Evolutionary conservation across 2,113 vertebrate species (phyloP).

Genomic region (Planiliza haematocheilus): DNA sequence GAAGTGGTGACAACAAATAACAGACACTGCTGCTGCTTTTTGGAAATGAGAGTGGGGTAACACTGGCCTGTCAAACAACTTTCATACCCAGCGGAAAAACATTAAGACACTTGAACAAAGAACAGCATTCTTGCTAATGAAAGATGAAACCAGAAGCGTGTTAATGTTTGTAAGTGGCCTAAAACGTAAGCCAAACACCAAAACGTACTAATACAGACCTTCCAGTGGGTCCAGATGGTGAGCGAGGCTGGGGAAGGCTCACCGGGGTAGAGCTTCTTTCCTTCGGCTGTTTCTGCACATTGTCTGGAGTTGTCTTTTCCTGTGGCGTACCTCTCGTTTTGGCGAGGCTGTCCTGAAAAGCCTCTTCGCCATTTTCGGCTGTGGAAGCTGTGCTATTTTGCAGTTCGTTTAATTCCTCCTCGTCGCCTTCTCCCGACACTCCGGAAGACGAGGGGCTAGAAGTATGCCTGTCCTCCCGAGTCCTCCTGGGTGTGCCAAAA

Average conservation of each 20-base stretch:
- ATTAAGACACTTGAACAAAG: neutral
- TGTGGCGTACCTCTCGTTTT: conserved; percentile 61
- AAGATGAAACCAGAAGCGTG: neutral
- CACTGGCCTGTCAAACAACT: conserved; percentile 1
- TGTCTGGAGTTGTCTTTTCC: conserved; percentile 66
- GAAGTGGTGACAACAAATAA: too few species aligned
- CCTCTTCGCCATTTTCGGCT: conserved; percentile 60
- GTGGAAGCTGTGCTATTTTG: conserved; percentile 32
- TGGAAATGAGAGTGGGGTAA: too few species aligned
- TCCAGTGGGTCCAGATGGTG: conserved; percentile 63
- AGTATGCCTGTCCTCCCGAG: conserved; percentile 49
- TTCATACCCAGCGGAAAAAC: conserved; percentile 11
- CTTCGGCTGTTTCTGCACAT: conserved; percentile 59
- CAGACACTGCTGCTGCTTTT: too few species aligned
- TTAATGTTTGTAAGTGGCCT: neutral
- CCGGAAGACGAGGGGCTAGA: conserved; percentile 70
- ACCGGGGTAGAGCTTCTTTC: conserved; percentile 61
- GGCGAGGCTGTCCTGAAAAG: conserved; percentile 39
- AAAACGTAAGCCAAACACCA: neutral
- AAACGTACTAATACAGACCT: conserved; percentile 68
- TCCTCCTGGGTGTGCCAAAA: conserved; percentile 77
- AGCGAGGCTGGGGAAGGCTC: conserved; percentile 41
- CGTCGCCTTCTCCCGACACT: conserved; percentile 63
- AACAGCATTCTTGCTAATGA: neutral
- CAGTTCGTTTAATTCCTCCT: conserved; percentile 48